phyloP scores from a whole-genome alignment of 2,113 vertebrate species.

The Saimiri boliviensis region DNA sequence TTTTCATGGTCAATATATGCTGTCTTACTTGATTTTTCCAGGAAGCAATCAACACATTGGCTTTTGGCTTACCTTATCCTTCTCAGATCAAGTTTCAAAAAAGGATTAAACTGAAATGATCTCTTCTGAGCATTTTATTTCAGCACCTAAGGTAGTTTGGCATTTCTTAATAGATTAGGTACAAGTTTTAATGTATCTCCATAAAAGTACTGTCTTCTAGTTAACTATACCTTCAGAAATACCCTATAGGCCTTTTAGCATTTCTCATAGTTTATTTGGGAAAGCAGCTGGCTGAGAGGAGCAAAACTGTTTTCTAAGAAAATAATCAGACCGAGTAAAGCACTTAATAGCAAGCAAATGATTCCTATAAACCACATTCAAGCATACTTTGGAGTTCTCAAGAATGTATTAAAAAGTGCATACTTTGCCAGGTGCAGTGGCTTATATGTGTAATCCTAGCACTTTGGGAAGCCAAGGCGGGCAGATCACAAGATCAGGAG shows the following conservation, averaged over 20 bases:
- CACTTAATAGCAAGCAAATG: neutral
- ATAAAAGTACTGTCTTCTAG: constrained; percentile 27
- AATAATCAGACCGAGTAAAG: neutral
- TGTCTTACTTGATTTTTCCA: constrained; percentile 19
- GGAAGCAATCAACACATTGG: neutral
- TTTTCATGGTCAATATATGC: constrained; percentile 31
- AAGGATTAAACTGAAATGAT: constrained; percentile 40
- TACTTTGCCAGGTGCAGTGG: neutral
- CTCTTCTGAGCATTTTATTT: constrained; percentile 45
- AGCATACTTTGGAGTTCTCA: constrained; percentile 19
- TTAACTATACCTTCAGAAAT: constrained; percentile 34
- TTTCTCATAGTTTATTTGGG: neutral
- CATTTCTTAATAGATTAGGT: constrained; percentile 43
- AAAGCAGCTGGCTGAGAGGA: neutral
- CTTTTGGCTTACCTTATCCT: constrained; percentile 9
- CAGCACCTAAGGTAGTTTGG: neutral
- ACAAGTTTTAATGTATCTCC: constrained; percentile 40
- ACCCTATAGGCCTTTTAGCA: neutral
- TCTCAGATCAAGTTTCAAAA: constrained; percentile 52
- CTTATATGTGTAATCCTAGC: too few species aligned
- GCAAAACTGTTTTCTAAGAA: constrained; percentile 51
- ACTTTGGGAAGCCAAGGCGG: too few species aligned
- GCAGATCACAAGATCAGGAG: too few species aligned
- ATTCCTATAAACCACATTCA: neutral
- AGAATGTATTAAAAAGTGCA: constrained; percentile 22